phyloP scores from a whole-genome alignment of 2,113 vertebrate genomes.

The Eurypyga helias region DNA sequence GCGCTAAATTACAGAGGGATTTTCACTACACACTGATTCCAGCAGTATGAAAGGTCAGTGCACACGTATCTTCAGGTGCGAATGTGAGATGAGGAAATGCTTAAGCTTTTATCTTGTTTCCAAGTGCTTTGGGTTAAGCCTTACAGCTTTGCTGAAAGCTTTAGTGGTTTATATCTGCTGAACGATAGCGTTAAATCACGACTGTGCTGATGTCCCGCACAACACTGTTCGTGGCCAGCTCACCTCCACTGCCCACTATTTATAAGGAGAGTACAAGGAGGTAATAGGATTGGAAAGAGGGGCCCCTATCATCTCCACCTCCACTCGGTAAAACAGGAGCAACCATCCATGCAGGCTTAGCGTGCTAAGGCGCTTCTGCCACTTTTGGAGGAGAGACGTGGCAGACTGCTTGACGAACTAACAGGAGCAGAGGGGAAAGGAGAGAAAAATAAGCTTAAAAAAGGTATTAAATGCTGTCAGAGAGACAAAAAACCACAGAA shows the following conservation, averaged over 20 bases:
- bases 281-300: slow-evolving; percentile 31
- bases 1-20: slow-evolving; percentile 62
- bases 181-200: slow-evolving; percentile 51
- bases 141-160: slow-evolving; percentile 60
- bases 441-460: not conserved
- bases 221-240: not conserved
- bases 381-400: not conserved
- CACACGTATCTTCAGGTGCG: slow-evolving; percentile 43
- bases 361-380: not conserved
- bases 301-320: not conserved
- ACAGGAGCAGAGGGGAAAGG: not conserved
- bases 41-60: slow-evolving; percentile 66
- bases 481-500: not conserved
- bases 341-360: not conserved
- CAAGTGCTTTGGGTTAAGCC: slow-evolving; percentile 66
- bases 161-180: slow-evolving; percentile 57
- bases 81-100: slow-evolving; percentile 38
- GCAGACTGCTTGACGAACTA: not conserved
- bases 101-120: slow-evolving; percentile 74
- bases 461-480: not conserved
- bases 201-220: slow-evolving; percentile 4
- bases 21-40: slow-evolving; percentile 45
- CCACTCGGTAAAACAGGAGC: not conserved
- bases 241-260: not conserved
- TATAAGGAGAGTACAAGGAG: not conserved